These are phyloP conservation scores for Danio tinwini DNA, from an alignment of 2,797 vertebrate genomes.

Conservation along the genomic window DNA sequence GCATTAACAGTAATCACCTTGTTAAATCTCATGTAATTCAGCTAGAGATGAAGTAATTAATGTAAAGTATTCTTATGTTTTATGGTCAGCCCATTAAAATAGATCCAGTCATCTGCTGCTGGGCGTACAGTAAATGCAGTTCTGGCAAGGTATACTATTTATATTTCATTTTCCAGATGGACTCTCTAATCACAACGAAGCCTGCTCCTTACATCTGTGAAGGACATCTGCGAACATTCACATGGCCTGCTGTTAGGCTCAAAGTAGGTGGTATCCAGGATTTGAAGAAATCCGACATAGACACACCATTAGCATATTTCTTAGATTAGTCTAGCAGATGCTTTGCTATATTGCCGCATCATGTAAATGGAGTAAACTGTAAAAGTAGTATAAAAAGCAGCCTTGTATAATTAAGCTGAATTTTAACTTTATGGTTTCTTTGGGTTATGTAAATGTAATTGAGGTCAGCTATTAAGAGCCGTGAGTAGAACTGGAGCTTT, in stretches of 20 bases:
- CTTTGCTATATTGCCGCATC: neutral
- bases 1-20: neutral
- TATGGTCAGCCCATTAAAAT: neutral
- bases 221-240: constrained; percentile 1
- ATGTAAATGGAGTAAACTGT: neutral
- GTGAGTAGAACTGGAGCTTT: too few relatives aligned
- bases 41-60: neutral
- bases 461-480: too few relatives aligned
- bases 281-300: neutral
- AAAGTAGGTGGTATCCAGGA: neutral
- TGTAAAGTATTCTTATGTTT: constrained; percentile 11
- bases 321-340: neutral
- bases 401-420: too few relatives aligned
- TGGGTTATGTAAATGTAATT: too few relatives aligned
- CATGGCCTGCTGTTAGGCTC: constrained; percentile 21
- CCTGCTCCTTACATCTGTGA: constrained; percentile 37
- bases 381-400: too few relatives aligned
- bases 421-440: too few relatives aligned
- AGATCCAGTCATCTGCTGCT: constrained; percentile 17
- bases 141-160: constrained; percentile 29
- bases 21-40: neutral
- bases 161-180: constrained; percentile 49
- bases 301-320: neutral
- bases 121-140: constrained; percentile 2
- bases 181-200: constrained; percentile 45